phyloP scores from a whole-genome alignment of 2,113 vertebrate genomes.

The Speoplatyrhinus poulsoni region DNA sequence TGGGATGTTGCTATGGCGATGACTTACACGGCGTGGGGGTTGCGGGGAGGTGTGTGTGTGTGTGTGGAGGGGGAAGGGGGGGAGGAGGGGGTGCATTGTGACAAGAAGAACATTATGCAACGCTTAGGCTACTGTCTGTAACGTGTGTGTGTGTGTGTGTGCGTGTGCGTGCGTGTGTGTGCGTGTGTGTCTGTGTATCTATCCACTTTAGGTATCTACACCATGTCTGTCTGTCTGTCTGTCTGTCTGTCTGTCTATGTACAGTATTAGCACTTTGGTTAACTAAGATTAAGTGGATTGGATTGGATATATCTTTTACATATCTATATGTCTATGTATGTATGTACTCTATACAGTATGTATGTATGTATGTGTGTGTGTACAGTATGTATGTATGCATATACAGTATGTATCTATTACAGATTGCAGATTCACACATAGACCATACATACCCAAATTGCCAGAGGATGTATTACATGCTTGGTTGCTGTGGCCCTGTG shows the following conservation, averaged over 20 bases:
- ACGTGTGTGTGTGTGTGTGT: background rate
- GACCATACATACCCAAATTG: slow-evolving; percentile 50
- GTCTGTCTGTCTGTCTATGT: background rate
- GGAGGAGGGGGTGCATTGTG: slow-evolving; percentile 12
- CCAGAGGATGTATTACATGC: slow-evolving; percentile 54
- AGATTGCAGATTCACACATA: slow-evolving; percentile 16
- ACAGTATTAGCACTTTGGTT: background rate
- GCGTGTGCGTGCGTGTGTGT: too few relatives aligned
- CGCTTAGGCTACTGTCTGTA: background rate
- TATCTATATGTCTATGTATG: slow-evolving; percentile 8
- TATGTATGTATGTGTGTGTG: slow-evolving; percentile 2
- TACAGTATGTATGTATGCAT: background rate
- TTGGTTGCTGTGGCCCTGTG: slow-evolving; percentile 36
- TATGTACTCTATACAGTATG: background rate
- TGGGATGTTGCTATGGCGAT: slow-evolving; percentile 46
- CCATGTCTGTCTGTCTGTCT: background rate
- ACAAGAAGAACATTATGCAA: slow-evolving; percentile 31
- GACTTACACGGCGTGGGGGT: slow-evolving; percentile 20
- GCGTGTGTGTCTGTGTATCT: background rate
- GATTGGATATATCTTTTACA: too few relatives aligned
- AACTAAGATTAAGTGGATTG: too few relatives aligned
- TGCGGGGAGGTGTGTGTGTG: background rate
- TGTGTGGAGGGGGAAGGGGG: background rate
- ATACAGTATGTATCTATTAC: background rate
- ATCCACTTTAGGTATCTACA: too few relatives aligned